Base-by-base conservation (phyloP, 2,113 vertebrate genomes). In the Cyprinodon brontotheroides region DNA sequence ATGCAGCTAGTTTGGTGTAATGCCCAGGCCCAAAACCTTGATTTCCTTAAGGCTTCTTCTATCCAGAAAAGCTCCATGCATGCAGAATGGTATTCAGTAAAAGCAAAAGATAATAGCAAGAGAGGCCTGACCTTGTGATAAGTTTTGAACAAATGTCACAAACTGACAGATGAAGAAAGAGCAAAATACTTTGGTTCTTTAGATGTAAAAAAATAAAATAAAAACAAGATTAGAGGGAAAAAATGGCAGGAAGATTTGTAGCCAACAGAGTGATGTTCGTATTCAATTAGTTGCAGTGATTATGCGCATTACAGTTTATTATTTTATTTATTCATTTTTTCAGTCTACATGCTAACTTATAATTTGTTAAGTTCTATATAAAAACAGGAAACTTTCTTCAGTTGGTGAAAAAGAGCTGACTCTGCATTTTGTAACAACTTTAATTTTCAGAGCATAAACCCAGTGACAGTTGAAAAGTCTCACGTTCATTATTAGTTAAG, bases 71-170 rank as follows among this genome's bases (percentile, higher is more conserved):
- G 43, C 43, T 45, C 9, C 43, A 45, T 45, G 6, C 50, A 53
- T 9, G 66, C 11, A 3, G 50, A 15, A 41, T 39, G 60, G 13
- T 40, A 37, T 15, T 69, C 65, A 47, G 48, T 69, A 68, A 80
- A 61, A 65, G 17, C 50, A 53, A n/a, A 2, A 9, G 17, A 53
- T 15, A 53, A 53, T 17, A 9, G 7, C 17, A 53, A 9, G 15
- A 53, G 50, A 53, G 50, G 15, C 7, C 20, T 7, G 50, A 53
- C 50, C 50, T 20, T 53, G 50, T n/a, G 50, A 10, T n/a, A 17
- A 53, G 15, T 17, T 53, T 53, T 53, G 15, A n/a, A 9, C 20
- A 7, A 20, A 57, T n/a, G 17, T 57, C 20, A n/a, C 50, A 57
- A 57, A 57, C 17, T 57, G 50, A 57, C 50, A 20, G 20, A 57